Conservation (phyloP, 2,113 vertebrate species). For the Oryzias melastigma region DNA sequence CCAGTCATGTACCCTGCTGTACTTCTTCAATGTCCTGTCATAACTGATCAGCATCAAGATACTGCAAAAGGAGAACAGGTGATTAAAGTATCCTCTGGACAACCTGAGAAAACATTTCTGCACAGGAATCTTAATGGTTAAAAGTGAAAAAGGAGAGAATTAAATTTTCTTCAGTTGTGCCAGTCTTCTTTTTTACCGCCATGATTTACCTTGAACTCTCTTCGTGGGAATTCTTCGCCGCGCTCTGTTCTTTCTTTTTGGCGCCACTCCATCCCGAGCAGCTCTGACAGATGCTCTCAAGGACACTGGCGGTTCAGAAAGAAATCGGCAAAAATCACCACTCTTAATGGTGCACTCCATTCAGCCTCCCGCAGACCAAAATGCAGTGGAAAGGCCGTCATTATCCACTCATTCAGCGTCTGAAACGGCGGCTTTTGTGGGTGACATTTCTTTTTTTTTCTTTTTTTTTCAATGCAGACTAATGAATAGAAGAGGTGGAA, state of each 20-base stretch:
- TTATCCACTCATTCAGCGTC: conserved; percentile 10
- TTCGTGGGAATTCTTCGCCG: conserved; percentile 9
- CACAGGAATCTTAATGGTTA: too few species aligned
- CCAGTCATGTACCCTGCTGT: too few species aligned
- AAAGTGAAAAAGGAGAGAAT: too few species aligned
- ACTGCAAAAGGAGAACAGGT: too few species aligned
- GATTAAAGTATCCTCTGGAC: too few species aligned
- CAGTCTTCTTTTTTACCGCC: not conserved
- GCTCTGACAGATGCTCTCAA: conserved; percentile 39
- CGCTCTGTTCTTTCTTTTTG: conserved; percentile 6
- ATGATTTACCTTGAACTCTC: conserved; percentile 5
- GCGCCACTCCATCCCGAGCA: conserved; percentile 23
- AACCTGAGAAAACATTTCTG: too few species aligned
- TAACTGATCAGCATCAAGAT: too few species aligned
- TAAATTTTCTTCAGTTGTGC: not conserved
- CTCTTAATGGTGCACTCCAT: conserved; percentile 22
- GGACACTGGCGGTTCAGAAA: conserved; percentile 22
- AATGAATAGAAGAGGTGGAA: not conserved
- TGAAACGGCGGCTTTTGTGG: not conserved
- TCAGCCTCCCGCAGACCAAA: conserved; percentile 45
- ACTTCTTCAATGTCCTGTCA: too few species aligned
- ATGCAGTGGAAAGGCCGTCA: conserved; percentile 37
- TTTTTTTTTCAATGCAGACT: not conserved
- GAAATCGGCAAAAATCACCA: conserved; percentile 36
- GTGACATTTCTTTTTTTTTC: not conserved